A percentile compares a stretch with the other conserved stretches of the same genome.
phyloP scores from a whole-genome alignment of 2,888 invertebrate genomes.

The Lycophotia porphyrea region DNA sequence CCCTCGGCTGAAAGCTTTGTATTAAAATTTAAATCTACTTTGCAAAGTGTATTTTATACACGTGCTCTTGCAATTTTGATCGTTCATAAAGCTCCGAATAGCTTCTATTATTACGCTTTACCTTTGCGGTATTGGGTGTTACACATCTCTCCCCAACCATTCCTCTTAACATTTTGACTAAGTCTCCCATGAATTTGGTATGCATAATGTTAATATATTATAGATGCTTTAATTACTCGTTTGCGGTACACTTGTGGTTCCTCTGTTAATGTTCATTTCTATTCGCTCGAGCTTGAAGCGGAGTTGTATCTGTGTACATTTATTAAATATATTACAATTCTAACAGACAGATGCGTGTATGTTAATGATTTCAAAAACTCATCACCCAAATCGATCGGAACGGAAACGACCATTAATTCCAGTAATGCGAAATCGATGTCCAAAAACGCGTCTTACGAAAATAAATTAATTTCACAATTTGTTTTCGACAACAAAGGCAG shows the following conservation, averaged over 20 bases:
- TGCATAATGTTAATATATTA: slow-evolving; percentile 88
- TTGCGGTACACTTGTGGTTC: slow-evolving; percentile 84
- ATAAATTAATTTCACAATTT: slow-evolving; percentile 83
- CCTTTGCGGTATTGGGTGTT: slow-evolving; percentile 89
- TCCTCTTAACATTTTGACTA: slow-evolving; percentile 83
- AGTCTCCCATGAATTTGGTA: slow-evolving; percentile 86
- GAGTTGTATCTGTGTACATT: slow-evolving; percentile 36
- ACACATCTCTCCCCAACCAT: slow-evolving; percentile 83
- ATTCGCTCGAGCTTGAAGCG: slow-evolving; percentile 63
- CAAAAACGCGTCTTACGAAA: slow-evolving; percentile 75
- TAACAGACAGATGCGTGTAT: slow-evolving; percentile 59
- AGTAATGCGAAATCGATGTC: slow-evolving; percentile 81
- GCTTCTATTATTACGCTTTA: slow-evolving; percentile 88
- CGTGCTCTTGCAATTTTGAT: slow-evolving; percentile 90
- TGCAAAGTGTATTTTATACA: slow-evolving; percentile 90
- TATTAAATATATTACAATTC: slow-evolving; percentile 38
- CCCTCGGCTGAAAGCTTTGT: slow-evolving; percentile 89
- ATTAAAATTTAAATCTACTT: slow-evolving; percentile 91
- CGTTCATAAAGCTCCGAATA: slow-evolving; percentile 89
- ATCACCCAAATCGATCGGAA: slow-evolving; percentile 64
- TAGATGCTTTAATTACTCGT: slow-evolving; percentile 88
- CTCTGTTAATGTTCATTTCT: slow-evolving; percentile 78
- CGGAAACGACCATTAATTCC: slow-evolving; percentile 73
- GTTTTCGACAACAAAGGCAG: slow-evolving; percentile 80
- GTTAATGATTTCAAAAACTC: slow-evolving; percentile 60